A percentile compares a stretch with the other conserved stretches of the same genome.
Evolutionary conservation across 2,113 vertebrate species (phyloP).

Genomic region (Corydoras maculifer): DNA sequence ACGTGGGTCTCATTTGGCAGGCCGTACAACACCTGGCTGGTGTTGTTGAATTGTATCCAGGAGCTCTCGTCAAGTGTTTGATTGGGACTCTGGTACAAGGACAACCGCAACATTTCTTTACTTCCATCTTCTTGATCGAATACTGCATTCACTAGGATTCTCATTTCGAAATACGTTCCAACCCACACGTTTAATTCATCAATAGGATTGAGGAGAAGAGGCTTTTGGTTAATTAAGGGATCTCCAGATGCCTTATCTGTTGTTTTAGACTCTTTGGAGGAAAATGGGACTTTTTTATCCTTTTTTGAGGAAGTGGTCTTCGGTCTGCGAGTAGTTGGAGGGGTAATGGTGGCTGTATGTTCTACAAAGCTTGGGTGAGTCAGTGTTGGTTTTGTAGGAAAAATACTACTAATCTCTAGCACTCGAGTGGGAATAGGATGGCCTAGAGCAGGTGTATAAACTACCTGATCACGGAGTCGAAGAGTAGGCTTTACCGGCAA

Average conservation of each 20-base stretch:
- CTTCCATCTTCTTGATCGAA: conserved; percentile 88
- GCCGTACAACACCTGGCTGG: conserved; percentile 89
- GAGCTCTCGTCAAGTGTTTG: conserved; percentile 76
- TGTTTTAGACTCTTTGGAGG: conserved; percentile 72
- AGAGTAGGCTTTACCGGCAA: conserved; percentile 87
- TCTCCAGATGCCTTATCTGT: conserved; percentile 67
- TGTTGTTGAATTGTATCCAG: conserved; percentile 95
- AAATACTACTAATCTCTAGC: conserved; percentile 70
- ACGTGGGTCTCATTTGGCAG: conserved; percentile 75
- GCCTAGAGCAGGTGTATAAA: conserved; percentile 82
- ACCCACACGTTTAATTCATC: conserved; percentile 89
- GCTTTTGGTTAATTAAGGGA: conserved; percentile 70
- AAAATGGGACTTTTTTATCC: conserved; percentile 74
- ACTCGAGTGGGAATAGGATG: conserved; percentile 85
- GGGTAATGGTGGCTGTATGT: conserved; percentile 76
- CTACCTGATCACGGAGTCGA: conserved; percentile 80
- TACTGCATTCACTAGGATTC: conserved; percentile 88
- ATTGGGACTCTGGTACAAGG: conserved; percentile 75
- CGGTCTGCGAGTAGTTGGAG: conserved; percentile 82
- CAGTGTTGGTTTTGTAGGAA: conserved; percentile 76
- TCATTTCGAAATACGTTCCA: conserved; percentile 92
- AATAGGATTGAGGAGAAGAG: conserved; percentile 81
- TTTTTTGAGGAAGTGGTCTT: conserved; percentile 72
- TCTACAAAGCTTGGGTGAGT: conserved; percentile 75
- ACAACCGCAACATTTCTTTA: conserved; percentile 85